Conservation (phyloP, 2,888 invertebrate species). For the Ochropleura plecta region DNA sequence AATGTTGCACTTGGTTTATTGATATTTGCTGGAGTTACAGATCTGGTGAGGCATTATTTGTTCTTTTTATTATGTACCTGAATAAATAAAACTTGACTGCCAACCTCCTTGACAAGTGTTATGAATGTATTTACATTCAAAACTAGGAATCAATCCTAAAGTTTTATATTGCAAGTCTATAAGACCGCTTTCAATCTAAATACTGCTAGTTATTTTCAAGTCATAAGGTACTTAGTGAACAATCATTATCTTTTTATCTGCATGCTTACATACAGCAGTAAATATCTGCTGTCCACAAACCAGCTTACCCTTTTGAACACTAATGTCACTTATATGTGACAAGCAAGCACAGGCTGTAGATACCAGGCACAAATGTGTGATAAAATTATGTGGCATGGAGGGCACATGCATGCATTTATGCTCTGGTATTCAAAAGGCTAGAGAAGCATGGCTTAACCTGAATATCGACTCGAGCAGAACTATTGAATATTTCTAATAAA, state of each 20-base stretch:
- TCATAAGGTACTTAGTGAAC: neutral
- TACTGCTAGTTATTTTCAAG: neutral
- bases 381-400: too few relatives aligned
- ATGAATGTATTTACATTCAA: neutral
- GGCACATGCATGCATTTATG: too few relatives aligned
- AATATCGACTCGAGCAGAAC: neutral
- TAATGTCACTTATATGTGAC: too few relatives aligned
- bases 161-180: neutral
- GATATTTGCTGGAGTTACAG: slow-evolving; percentile 96
- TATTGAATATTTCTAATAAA: neutral
- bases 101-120: neutral
- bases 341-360: too few relatives aligned
- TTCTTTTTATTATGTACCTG: neutral
- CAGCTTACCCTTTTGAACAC: too few relatives aligned
- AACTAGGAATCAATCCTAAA: neutral
- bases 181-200: neutral
- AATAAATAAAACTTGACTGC: neutral
- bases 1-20: slow-evolving; percentile 95
- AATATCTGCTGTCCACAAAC: too few relatives aligned
- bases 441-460: too few relatives aligned
- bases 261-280: neutral
- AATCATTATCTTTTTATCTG: neutral
- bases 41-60: slow-evolving; percentile 92
- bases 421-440: too few relatives aligned
- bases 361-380: too few relatives aligned